Evolutionary conservation across 35 echinoderm and acorn worm species (phyloP), one percentile per base, ranked within the genome.

Genomic region (Apostichopus japonicus): DNA sequence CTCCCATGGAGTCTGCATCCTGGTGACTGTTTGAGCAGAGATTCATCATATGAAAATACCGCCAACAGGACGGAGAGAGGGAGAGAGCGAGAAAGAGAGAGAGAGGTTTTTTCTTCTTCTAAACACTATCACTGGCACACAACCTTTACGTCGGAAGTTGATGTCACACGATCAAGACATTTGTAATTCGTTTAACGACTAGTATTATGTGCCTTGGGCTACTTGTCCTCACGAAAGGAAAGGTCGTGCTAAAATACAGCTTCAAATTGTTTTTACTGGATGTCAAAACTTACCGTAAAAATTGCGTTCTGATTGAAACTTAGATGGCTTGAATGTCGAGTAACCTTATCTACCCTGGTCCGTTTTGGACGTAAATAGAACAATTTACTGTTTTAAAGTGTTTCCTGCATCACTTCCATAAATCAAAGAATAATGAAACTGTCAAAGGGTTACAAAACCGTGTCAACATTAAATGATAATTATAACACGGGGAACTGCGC

Each of bases 141-240:
- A 75, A 75, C 71, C 71, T 75, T 75, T 75, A 19, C 16, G 71
- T 19, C 71, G 71, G 71, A 75, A 75, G 71, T 75, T 6, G 71
- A 75, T 21, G 71, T 23, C 71, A 75, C 71, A 75, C 71, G 71
- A 75, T 75, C 71, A 23, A 75, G 6, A 75, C 17, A 75, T 75
- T 75, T 75, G 71, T 75, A 75, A 75, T 75, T 75, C 71, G 17
- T 75, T 75, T 75, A 75, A 75, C 17, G 71, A 75, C 71, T 75
- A 19, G 11, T 23, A 75, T 23, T 7, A 19, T 75, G 17, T 7
- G 71, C 71, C 71, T 75, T 75, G 71, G 71, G 71, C 71, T 75
- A 21, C 71, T 23, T 75, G 17, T 6, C 17, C 2, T 19, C 21
- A 23, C 15, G 15, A 23, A 75, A 6, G 17, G n/a, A 75, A 75